Base-by-base conservation (phyloP, 1,140 invertebrate genomes). In the Meloidogyne hapla region DNA sequence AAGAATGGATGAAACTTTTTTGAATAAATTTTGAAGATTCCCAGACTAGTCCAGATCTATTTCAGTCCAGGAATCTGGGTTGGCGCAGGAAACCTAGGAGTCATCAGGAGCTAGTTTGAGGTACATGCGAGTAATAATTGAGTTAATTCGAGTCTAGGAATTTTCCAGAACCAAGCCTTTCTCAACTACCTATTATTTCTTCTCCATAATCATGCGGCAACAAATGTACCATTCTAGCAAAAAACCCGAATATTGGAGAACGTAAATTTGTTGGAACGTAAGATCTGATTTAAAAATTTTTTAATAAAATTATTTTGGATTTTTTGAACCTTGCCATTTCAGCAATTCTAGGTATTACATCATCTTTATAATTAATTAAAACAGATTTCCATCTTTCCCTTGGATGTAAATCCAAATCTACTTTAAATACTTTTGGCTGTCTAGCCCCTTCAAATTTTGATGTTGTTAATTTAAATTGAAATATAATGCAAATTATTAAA, bases 181-280 rank as follows among this genome's bases (percentile, higher is more conserved):
- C 9, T 3, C 4, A 56, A 56, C n/a, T n/a, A 56, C 48, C 48
- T 56, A 56, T 56, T 23, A 72, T 45, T n/a, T 72, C 70, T 63
- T 72, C 48, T 4, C 48, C 70, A 33, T 63, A 72, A 9, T 72
- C 70, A 13, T 61, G 12, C 25, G 70, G 70, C 38, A 72, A 63
- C 28, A 72, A 72, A 48, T 33, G 70, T 10, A 72, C 15, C 12
- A 72, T 38, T 48, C n/a, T 48, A 13, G 25, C 70, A 63, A 72
- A 72, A 13, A 72, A n/a, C n/a, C 10, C 56, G 18, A 61, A 72
- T 10, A 72, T 56, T 48, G 45, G 40, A 63, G 40, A 8, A 8
- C 42, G 70, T 26, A 72, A n/a, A 18, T 63, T 72, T 5, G 23
- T 48, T 12, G 70, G 70, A 23, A 72, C n/a, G n/a, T n/a, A 45